Base-by-base conservation (phyloP, 2,797 vertebrate species). In the Hipposideros larvatus region DNA sequence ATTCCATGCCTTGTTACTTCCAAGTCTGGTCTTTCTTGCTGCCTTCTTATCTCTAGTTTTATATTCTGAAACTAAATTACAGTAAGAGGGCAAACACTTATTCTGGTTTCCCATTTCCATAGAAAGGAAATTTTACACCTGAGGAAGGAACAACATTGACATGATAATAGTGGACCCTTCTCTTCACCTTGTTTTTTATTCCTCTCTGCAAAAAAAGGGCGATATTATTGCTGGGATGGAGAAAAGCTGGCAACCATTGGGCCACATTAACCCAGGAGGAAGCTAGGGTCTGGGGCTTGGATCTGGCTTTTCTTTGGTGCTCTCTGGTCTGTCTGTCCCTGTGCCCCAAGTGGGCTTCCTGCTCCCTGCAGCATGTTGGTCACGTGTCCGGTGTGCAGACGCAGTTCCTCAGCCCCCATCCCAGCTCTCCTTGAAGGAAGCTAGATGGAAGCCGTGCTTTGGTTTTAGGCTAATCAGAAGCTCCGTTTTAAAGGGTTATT, bases 61-160 rank as follows among this genome's bases (percentile, higher is more conserved):
- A 15, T 28, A 19, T 66, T 85, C 73, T 85, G 48, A 93, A 79
- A 65, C 80, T 34, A 93, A 93, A 79, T 86, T 74, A 28, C 10
- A 43, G n/a, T 1, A 0, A 59, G 18, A 37, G 11, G 34, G 18
- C 1, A 66, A 59, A 74, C 57, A 48, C 24, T 93, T 84, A 77
- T 41, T 93, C 11, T 31, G 31, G 26, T 15, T 71, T 85, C 22
- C 16, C 26, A 24, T 46, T n/a, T 73, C 41, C 19, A 37, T 24
- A 65, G 21, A 37, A 31, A 71, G 34, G 53, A 31, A 43, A 26
- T 2, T 28, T 88, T 3, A 78, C 37, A 78, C 21, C 31, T 7
- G 28, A 79, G 78, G 31, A 79, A 57, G 55, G 19, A n/a, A 26
- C 26, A 26, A 31, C 16, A 9, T 22, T 22, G 46, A 24, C 78